A percentile compares a stretch with the other conserved stretches of the same genome.
phyloP scores from a whole-genome alignment of 1,140 invertebrate species.

The Polypedilum pembai region DNA sequence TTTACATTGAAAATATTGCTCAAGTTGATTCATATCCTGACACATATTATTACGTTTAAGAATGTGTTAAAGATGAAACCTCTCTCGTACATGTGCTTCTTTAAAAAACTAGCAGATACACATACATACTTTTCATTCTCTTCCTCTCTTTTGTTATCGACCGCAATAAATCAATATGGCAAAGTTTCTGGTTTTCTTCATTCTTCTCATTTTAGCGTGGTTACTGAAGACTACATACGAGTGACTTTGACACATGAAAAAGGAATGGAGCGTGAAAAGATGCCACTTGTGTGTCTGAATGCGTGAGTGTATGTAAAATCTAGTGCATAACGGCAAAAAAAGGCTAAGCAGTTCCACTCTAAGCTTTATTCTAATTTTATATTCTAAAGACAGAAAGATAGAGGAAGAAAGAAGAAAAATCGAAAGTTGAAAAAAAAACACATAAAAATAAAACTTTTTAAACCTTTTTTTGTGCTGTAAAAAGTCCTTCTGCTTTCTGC shows the following conservation, averaged over 20 bases:
- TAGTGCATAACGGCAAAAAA: neutral
- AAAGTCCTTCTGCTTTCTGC: neutral
- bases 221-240: too few species aligned
- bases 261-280: too few species aligned
- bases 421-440: neutral
- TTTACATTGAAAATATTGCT: neutral
- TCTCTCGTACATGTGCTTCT: neutral
- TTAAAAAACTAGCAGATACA: neutral
- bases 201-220: neutral
- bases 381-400: neutral
- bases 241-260: too few species aligned
- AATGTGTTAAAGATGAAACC: neutral
- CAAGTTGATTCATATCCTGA: neutral
- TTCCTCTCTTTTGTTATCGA: neutral
- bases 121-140: neutral
- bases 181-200: neutral
- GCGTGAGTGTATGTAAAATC: too few species aligned
- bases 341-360: neutral
- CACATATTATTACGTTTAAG: neutral
- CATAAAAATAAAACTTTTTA: slow-evolving; percentile 7
- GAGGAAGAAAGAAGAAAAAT: neutral
- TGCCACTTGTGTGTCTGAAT: too few species aligned
- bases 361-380: neutral
- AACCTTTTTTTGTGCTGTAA: neutral
- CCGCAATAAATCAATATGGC: slow-evolving; percentile 26